Conservation (phyloP, 2,888 invertebrate species). For the Macrosiphum euphorbiae region DNA sequence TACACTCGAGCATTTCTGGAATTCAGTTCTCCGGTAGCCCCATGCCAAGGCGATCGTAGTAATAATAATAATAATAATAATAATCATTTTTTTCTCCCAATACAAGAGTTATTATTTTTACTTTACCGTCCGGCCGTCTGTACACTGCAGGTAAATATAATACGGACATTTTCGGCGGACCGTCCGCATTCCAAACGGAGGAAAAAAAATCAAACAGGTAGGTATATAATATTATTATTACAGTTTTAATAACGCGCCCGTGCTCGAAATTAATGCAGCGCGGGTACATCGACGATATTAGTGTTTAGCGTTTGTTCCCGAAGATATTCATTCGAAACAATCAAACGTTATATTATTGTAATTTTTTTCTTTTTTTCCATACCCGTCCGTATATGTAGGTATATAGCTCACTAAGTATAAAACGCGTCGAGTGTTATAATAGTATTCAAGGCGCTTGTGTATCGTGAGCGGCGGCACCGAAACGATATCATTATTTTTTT, state of each 20-base stretch:
- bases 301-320: conserved; percentile 1
- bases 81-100: conserved; percentile 34
- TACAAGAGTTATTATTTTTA: conserved; percentile 51
- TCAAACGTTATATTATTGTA: neutral
- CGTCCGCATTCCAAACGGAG: conserved; percentile 50
- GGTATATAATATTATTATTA: conserved; percentile 8
- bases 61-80: conserved; percentile 46
- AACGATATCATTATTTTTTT: conserved; percentile 19
- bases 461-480: neutral
- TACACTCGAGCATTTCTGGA: conserved; percentile 42
- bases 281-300: conserved; percentile 1
- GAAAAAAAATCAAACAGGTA: conserved; percentile 41
- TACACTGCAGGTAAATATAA: neutral
- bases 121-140: conserved; percentile 12
- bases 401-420: neutral
- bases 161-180: conserved; percentile 49
- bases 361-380: neutral
- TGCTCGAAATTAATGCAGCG: conserved; percentile 26
- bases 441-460: neutral
- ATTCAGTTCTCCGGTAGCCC: conserved; percentile 58
- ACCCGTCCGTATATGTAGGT: neutral
- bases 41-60: conserved; percentile 46
- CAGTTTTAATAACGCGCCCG: conserved; percentile 46
- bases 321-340: conserved; percentile 8
- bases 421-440: neutral